Percentiles rank a stretch among this genome's conserved stretches.
phyloP scores from a whole-genome alignment of 2,113 vertebrate genomes.

The Dasyprocta punctata region DNA sequence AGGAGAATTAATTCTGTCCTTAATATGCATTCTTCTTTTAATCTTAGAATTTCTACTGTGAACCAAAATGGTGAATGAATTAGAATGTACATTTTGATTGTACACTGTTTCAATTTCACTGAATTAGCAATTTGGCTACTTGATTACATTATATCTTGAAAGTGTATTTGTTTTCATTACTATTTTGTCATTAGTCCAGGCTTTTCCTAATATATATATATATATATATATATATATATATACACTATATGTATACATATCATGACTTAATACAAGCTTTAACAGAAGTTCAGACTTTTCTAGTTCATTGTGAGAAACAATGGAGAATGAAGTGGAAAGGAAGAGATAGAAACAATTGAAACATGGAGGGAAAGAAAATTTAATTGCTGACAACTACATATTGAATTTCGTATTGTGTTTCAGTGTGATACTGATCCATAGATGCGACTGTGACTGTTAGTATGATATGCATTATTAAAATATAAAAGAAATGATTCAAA shows the following conservation, averaged over 20 bases:
- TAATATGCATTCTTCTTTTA: background rate
- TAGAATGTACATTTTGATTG: background rate
- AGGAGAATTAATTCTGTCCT: conserved; percentile 19
- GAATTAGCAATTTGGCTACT: background rate
- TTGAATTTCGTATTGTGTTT: background rate
- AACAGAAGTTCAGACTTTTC: conserved; percentile 9
- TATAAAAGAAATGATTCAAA: background rate
- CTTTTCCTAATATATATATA: background rate
- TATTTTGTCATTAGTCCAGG: background rate
- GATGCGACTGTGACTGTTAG: background rate
- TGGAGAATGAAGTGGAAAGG: background rate
- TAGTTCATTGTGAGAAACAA: background rate
- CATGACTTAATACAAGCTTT: background rate
- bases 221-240: background rate
- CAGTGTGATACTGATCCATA: background rate
- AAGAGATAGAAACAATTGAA: conserved; percentile 2
- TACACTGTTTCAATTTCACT: background rate
- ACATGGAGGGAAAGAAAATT: background rate
- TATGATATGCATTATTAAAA: background rate
- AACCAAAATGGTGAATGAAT: conserved; percentile 24
- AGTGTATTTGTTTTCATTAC: background rate
- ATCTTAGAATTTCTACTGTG: background rate
- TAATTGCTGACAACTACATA: background rate
- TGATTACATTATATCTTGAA: background rate
- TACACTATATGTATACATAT: background rate